These are phyloP conservation scores for Drosophila pruinosa DNA, from an alignment of 1,140 invertebrate genomes.

Conservation along the genomic window DNA sequence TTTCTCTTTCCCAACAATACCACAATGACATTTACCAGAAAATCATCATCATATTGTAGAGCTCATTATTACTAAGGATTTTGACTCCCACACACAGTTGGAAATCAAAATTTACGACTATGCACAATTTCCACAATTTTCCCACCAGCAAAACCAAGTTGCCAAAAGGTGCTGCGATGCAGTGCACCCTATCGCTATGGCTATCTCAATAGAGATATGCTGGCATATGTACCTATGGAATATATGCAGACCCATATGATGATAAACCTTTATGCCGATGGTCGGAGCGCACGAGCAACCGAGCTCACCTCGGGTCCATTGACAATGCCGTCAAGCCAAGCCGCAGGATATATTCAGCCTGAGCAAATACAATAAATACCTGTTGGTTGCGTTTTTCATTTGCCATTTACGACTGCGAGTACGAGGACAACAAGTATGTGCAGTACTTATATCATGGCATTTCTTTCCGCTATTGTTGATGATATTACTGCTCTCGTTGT, in stretches of 20 bases:
- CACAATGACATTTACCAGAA: background rate
- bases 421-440: constrained; percentile 8
- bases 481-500: constrained; percentile 46
- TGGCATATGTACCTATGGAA: background rate
- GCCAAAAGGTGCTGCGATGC: constrained; percentile 47
- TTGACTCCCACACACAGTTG: constrained; percentile 51
- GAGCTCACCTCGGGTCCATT: constrained; percentile 45
- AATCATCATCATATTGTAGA: constrained; percentile 3
- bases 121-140: constrained; percentile 65
- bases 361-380: constrained; percentile 79
- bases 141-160: constrained; percentile 43
- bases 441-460: constrained; percentile 42
- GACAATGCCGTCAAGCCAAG: constrained; percentile 70
- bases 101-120: constrained; percentile 57
- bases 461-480: constrained; percentile 52
- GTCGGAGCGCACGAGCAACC: background rate
- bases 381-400: constrained; percentile 58
- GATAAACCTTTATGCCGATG: background rate
- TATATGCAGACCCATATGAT: background rate
- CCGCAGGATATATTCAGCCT: constrained; percentile 76
- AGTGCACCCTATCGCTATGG: constrained; percentile 1
- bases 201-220: no score
- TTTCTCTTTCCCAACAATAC: background rate
- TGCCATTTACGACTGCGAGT: background rate
- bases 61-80: constrained; percentile 66